phyloP scores from a whole-genome alignment of 2,888 invertebrate genomes.

The Hydroisotoma schaefferi region DNA sequence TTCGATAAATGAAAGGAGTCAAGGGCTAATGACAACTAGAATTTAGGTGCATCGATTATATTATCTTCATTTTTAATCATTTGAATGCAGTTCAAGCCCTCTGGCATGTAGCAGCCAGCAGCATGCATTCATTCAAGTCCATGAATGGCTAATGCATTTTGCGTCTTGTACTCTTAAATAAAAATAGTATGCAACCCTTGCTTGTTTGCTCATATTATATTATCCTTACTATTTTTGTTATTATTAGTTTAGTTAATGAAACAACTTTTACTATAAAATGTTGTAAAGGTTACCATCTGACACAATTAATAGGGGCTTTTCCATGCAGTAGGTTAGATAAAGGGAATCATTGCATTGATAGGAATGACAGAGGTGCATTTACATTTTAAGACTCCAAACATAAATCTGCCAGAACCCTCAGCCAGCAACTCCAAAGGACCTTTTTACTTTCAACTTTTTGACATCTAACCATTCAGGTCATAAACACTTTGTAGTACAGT shows the following conservation, averaged over 20 bases:
- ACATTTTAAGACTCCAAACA: slow-evolving; percentile 1
- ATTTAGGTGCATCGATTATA: no score
- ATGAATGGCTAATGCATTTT: no score
- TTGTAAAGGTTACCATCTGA: background rate
- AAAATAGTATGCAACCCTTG: background rate
- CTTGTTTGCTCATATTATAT: background rate
- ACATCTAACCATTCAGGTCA: no score
- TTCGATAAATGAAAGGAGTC: no score
- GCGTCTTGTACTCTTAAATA: background rate
- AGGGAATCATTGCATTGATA: background rate
- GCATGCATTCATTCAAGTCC: no score
- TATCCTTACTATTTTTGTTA: background rate
- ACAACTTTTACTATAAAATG: background rate
- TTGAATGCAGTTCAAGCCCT: no score
- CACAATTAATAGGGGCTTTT: background rate
- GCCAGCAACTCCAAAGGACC: background rate
- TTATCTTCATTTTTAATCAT: no score
- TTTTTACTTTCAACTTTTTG: background rate
- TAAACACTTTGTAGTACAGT: no score
- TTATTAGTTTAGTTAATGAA: background rate
- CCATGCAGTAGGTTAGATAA: no score
- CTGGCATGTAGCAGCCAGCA: no score
- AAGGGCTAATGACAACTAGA: no score
- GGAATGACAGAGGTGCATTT: background rate
- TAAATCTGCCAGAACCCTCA: background rate